Evolutionary conservation across 2,797 vertebrate species (phyloP).

Genomic region (Hydrophis major): DNA sequence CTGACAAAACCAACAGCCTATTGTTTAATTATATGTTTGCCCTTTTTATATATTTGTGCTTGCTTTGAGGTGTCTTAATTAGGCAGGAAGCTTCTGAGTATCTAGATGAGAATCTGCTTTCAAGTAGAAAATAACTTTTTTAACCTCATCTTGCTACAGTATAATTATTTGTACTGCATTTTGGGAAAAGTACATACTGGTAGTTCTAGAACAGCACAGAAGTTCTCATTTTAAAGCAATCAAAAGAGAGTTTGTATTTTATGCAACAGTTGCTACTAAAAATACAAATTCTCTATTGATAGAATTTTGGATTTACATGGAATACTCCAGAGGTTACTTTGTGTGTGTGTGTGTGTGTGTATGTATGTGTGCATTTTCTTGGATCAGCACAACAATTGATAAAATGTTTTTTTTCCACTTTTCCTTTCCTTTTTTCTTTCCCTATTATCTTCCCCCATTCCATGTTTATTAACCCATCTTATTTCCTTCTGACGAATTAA

Average conservation of each 20-base stretch:
- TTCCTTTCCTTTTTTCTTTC: not conserved
- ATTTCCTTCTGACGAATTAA: conserved; percentile 34
- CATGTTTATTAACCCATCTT: conserved; percentile 19
- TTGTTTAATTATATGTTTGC: not conserved
- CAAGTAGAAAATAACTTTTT: not conserved
- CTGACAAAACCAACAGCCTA: not conserved
- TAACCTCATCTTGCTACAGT: not conserved
- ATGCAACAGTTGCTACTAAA: not conserved
- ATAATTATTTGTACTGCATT: not conserved
- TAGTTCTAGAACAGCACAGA: not conserved
- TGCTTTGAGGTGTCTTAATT: not conserved
- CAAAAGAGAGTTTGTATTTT: not conserved
- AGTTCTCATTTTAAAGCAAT: not conserved
- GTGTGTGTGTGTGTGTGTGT: too few species aligned
- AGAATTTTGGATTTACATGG: not conserved
- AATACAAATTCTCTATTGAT: not conserved
- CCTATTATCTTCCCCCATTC: not conserved
- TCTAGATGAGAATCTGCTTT: not conserved
- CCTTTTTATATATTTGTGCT: not conserved
- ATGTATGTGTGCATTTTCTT: not conserved
- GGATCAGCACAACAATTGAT: not conserved
- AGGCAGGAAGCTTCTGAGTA: not conserved
- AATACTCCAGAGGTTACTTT: not conserved
- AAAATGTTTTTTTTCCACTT: not conserved
- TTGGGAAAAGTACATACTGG: not conserved